Base-by-base conservation (phyloP, 1,140 invertebrate genomes). In the Melitaea cinxia region DNA sequence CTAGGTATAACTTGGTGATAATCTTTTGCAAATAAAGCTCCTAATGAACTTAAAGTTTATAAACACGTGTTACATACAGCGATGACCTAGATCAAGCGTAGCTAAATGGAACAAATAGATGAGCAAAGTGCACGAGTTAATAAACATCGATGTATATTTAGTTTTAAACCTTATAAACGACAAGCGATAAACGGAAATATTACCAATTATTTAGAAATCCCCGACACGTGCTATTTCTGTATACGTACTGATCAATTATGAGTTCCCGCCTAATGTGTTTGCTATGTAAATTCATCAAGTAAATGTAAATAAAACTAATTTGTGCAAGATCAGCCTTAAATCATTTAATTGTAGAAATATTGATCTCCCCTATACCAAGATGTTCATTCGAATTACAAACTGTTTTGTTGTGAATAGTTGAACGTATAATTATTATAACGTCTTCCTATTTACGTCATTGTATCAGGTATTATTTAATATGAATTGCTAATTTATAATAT, bases 1-100 rank as follows among this genome's bases (percentile, higher is more conserved):
- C 85, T 83, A 90, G 88, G 85, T 90, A 88, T 5, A 9, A 6
- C 6, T 26, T 15, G 15, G 21, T 7, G 14, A 1, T 42, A 17
- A 1, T 15, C 4, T 6, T 42, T n/a, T n/a, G n/a, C n/a, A n/a
- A n/a, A n/a, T n/a, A n/a, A n/a, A n/a, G n/a, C n/a, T n/a, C n/a
- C n/a, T n/a, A n/a, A n/a, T n/a, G n/a, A n/a, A n/a, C n/a, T n/a
- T n/a, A n/a, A n/a, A n/a, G n/a, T n/a, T n/a, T n/a, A n/a, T n/a
- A n/a, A n/a, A n/a, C n/a, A n/a, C n/a, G n/a, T n/a, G n/a, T n/a
- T n/a, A n/a, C n/a, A n/a, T n/a, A n/a, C n/a, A n/a, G n/a, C n/a
- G n/a, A n/a, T n/a, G n/a, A n/a, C n/a, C n/a, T n/a, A n/a, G n/a
- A n/a, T n/a, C n/a, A n/a, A n/a, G n/a, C n/a, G n/a, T n/a, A n/a